phyloP scores from a whole-genome alignment of 2,888 invertebrate species.

The Drosophila melanosoma region DNA sequence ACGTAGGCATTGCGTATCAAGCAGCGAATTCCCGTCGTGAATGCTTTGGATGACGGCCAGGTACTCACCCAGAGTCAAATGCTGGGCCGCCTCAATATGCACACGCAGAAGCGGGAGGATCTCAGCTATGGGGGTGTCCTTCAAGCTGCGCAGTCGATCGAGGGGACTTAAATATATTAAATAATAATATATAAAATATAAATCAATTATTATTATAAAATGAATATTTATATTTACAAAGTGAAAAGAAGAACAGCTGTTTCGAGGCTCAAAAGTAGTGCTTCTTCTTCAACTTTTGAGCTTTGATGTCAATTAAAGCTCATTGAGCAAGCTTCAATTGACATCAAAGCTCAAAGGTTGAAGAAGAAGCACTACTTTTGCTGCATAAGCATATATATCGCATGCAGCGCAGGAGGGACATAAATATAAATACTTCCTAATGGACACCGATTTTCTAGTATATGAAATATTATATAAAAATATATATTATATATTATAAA shows the following conservation, averaged over 20 bases:
- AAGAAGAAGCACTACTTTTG: too few species aligned
- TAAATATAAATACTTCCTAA: background rate
- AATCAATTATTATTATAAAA: too few species aligned
- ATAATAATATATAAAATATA: too few species aligned
- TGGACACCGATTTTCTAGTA: background rate
- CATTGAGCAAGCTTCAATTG: too few species aligned
- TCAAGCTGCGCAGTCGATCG: constrained; percentile 29
- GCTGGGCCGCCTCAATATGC: constrained; percentile 40
- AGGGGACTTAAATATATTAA: too few species aligned
- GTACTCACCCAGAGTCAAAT: constrained; percentile 32
- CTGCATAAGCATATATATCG: background rate
- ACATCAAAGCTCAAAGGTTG: too few species aligned
- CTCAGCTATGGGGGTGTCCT: constrained; percentile 44
- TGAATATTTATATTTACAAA: background rate
- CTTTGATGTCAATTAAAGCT: background rate
- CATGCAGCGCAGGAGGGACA: background rate
- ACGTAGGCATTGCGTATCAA: constrained; percentile 15
- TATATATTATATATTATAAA: background rate
- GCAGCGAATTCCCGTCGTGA: constrained; percentile 26
- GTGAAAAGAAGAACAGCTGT: background rate
- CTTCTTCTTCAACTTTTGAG: background rate
- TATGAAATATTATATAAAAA: background rate
- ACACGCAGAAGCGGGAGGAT: constrained; percentile 18
- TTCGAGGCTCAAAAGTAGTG: background rate
- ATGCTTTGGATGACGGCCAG: constrained; percentile 8